Evolutionary conservation across 2,797 vertebrate genomes (phyloP), one percentile per base, ranked within the genome.

Genomic region (Intellagama lesueurii): DNA sequence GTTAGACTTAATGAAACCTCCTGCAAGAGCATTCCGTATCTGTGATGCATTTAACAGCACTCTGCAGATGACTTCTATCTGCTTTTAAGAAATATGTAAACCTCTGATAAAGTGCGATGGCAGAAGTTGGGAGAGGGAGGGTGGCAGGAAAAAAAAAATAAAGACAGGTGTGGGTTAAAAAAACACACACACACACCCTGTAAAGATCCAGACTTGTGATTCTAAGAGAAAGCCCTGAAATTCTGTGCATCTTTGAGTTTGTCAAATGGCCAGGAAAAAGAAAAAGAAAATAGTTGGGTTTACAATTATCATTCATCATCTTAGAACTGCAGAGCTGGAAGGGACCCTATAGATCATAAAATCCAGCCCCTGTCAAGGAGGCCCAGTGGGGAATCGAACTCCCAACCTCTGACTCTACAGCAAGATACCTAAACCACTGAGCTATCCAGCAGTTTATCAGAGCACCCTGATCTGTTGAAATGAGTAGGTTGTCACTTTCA

Each of bases 1-100:
- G 92, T 95, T 95, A 94, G 92, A 92, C 92, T 95, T 96, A 96
- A 96, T 96, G 96, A 96, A 97, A 96, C 89, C 94, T 92, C 91
- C 90, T 95, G 87, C 87, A 89, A 89, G 92, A 95, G 84, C 88
- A 79, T 94, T 95, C 93, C 30, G 4, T 95, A 92, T 94, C 94
- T 93, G 32, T 95, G 95, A 93, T 94, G 90, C 91, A 93, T 96
- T 95, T 94, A 92, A 92, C 86, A 83, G 87, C 83, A 93, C 69
- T 91, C 89, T 87, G 85, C 91, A 95, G 94, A 91, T 86, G 88
- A 94, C 87, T 90, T 93, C 78, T 94, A 81, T 93, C 91, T 94
- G 92, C 84, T 95, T 92, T 94, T 89, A 95, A 95, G 94, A 96
- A 95, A 95, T 95, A 95, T 90, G 89, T 94, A 96, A 95, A 95